Percentiles rank a stretch among this genome's conserved stretches.
Conservation (phyloP, 1,140 invertebrate genomes). For the Cydia fagiglandana region DNA sequence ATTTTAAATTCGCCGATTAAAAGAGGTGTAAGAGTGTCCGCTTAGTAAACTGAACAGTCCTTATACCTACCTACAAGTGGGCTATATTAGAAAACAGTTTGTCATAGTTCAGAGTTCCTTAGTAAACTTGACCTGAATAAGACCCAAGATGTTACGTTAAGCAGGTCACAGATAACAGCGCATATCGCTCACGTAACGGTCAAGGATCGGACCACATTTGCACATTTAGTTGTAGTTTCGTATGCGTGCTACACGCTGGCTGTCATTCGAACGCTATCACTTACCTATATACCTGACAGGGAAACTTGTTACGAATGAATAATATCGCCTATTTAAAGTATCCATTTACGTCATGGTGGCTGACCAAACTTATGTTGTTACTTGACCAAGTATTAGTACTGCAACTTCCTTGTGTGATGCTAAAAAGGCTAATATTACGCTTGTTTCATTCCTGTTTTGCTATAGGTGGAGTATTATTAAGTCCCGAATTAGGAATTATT, state of each 20-base stretch:
- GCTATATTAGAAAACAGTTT: too few species aligned
- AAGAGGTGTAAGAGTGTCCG: too few species aligned
- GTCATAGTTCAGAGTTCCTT: background rate
- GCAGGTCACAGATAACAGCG: background rate
- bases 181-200: slow-evolving; percentile 6
- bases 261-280: slow-evolving; percentile 2
- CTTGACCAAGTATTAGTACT: background rate
- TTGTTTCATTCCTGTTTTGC: too few species aligned
- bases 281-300: slow-evolving; percentile 6
- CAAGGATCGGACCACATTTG: background rate
- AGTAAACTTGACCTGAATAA: slow-evolving; percentile 12
- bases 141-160: background rate
- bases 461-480: too few species aligned
- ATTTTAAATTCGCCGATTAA: too few species aligned
- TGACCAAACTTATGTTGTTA: background rate
- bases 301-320: slow-evolving; percentile 1
- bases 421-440: background rate
- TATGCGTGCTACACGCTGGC: background rate
- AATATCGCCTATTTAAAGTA: background rate
- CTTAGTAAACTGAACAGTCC: too few species aligned
- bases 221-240: background rate
- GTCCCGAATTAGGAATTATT: too few species aligned
- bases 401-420: background rate
- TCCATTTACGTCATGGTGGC: background rate
- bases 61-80: too few species aligned